Evolutionary conservation across 2,113 vertebrate species (phyloP).

Genomic region (Gavialis gangeticus): DNA sequence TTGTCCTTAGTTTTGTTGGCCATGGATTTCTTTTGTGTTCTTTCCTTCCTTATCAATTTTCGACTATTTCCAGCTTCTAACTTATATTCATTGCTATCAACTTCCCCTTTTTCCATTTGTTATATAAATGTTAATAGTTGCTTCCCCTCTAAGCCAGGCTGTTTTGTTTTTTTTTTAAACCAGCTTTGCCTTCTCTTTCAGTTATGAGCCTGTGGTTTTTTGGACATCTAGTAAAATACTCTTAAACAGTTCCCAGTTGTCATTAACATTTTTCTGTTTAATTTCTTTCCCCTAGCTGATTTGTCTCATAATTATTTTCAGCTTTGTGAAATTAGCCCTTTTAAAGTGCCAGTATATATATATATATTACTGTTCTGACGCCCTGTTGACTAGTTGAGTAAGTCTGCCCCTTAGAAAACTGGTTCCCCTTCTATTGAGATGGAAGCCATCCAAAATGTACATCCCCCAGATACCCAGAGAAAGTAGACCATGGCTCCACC

Average conservation of each 20-base stretch:
- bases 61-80: not conserved
- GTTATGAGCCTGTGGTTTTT: conserved; percentile 1
- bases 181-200: not conserved
- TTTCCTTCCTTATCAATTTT: not conserved
- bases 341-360: conserved; percentile 12
- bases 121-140: not conserved
- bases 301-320: conserved; percentile 28
- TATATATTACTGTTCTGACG: not conserved
- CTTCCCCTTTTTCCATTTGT: not conserved
- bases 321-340: conserved; percentile 1
- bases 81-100: not conserved
- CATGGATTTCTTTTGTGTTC: not conserved
- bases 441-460: conserved; percentile 16
- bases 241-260: conserved; percentile 31
- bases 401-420: not conserved
- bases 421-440: conserved; percentile 18
- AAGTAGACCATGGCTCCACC: not conserved
- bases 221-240: not conserved
- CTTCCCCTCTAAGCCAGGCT: not conserved
- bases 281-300: conserved; percentile 18
- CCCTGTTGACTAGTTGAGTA: not conserved
- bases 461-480: not conserved
- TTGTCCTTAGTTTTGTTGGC: not conserved
- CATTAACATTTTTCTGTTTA: not conserved
- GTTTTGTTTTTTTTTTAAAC: not conserved